Conservation (phyloP, 2,113 vertebrate genomes). For the Delphinus delphis region DNA sequence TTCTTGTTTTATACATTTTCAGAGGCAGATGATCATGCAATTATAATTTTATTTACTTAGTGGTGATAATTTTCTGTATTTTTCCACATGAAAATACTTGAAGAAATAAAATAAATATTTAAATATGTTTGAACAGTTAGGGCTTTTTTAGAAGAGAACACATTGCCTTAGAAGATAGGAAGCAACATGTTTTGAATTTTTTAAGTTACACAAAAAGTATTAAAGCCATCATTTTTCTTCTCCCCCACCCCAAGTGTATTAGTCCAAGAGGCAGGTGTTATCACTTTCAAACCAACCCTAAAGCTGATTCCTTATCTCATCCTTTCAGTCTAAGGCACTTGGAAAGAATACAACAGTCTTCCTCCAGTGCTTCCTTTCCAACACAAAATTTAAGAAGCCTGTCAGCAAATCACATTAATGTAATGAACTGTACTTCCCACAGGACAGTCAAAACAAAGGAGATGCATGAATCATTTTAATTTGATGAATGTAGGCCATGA, state of each 20-base stretch:
- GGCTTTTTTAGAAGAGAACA: neutral
- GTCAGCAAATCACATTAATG: neutral
- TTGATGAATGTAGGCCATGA: neutral
- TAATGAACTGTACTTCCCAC: neutral
- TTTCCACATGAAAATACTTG: slow-evolving; percentile 2
- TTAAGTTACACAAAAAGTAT: neutral
- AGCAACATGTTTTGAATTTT: neutral
- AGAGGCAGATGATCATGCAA: neutral
- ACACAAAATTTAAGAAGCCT: neutral
- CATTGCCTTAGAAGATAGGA: slow-evolving; percentile 14
- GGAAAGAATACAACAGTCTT: neutral
- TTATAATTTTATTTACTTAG: neutral
- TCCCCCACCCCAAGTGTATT: neutral
- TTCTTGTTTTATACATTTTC: neutral
- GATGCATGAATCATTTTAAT: neutral
- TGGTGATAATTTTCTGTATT: slow-evolving; percentile 32
- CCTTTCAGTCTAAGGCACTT: neutral
- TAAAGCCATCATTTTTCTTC: neutral
- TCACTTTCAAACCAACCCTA: neutral
- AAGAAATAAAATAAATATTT: slow-evolving; percentile 35
- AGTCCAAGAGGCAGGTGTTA: neutral
- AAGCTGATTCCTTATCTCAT: neutral
- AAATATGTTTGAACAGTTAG: neutral
- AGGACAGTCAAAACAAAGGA: neutral
- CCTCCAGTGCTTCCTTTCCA: neutral